Evolutionary conservation across 2,888 invertebrate genomes (phyloP).

Genomic region (Pilophorus perplexus): DNA sequence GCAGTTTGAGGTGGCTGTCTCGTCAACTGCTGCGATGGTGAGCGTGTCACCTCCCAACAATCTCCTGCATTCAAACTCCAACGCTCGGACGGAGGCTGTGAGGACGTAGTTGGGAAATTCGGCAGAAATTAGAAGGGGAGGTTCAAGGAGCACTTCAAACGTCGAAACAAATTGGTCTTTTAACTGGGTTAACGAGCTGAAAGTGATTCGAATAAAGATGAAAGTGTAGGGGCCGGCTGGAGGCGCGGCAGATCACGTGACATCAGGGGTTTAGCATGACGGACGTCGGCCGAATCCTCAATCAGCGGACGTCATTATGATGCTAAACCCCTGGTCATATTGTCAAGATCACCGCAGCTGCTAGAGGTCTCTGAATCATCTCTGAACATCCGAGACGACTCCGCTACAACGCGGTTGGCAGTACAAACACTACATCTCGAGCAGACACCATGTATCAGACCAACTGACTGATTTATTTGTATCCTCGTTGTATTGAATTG

Average conservation of each 20-base stretch:
- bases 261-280: background rate
- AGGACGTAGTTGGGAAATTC: conserved; percentile 2
- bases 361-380: background rate
- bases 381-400: background rate
- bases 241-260: background rate
- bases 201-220: conserved; percentile 17
- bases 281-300: background rate
- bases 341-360: background rate
- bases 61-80: too few relatives aligned
- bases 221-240: background rate
- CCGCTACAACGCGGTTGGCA: background rate
- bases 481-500: too few relatives aligned
- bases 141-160: background rate
- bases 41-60: too few relatives aligned
- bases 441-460: too few relatives aligned
- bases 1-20: too few relatives aligned
- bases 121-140: conserved; percentile 3
- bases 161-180: background rate
- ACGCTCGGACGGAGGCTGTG: too few relatives aligned
- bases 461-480: too few relatives aligned
- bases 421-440: too few relatives aligned
- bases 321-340: background rate
- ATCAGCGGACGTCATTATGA: background rate
- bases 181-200: conserved; percentile 17
- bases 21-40: too few relatives aligned